Base-by-base conservation (phyloP, 2,113 vertebrate genomes). In the Gadus macrocephalus region DNA sequence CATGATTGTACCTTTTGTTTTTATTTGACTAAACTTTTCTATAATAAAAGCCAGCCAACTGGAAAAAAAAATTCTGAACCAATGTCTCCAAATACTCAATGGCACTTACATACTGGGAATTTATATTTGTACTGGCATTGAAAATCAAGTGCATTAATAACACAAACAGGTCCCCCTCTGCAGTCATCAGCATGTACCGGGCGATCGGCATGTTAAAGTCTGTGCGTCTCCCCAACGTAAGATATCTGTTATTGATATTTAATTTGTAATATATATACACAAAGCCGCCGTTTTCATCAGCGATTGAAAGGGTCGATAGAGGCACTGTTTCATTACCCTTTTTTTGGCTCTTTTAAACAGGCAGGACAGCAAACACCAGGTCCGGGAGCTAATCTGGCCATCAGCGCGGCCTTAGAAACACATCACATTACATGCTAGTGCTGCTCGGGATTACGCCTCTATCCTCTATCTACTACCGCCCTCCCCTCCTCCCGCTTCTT, bases 221-320 rank as follows among this genome's bases (percentile, higher is more conserved):
- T 66, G 78, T 72, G 31, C 64, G 72, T 66, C 59, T 65, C 7
- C 62, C 19, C 58, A 70, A 65, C 79, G 73, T 81, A 81, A 75
- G 73, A 83, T 35, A 35, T 68, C 64, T 75, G 81, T 74, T 53
- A 72, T 69, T 76, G 27, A 70, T 69, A 8, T 86, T 87, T 85
- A 85, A 89, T 87, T 88, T 85, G 82, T 76, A 85, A 85, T 86
- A 87, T 88, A 85, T 85, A 89, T 88, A 82, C 84, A 35, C 31
- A 35, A 81, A 73, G 67, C 73, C 66, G 66, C 72, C 71, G 69
- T 77, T 81, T 89, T 58, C n/a, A 86, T 89, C 78, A 76, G 70
- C 59, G 68, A 72, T 76, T 56, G 38, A 74, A 49, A 55, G 59
- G 72, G 73, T 74, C 78, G 79, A 89, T 83, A 88, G 42, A 53